Percentiles rank a stretch among this genome's conserved stretches.
phyloP scores from a whole-genome alignment of 2,113 vertebrate species.

The Miniopterus natalensis region DNA sequence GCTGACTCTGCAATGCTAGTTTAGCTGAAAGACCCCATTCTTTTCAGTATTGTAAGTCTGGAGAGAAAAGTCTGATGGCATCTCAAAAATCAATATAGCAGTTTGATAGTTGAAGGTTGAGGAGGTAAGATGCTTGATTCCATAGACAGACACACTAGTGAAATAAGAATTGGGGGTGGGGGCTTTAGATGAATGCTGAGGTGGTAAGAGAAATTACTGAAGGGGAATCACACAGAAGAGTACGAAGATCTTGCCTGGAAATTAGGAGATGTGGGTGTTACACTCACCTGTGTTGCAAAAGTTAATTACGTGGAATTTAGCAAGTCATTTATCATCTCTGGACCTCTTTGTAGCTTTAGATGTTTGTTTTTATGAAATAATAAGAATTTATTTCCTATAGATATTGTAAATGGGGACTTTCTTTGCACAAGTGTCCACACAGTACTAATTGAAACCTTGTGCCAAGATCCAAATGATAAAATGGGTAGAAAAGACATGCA shows the following conservation, averaged over 20 bases:
- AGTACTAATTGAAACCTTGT: constrained; percentile 57
- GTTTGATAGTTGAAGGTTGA: background rate
- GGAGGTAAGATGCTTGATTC: background rate
- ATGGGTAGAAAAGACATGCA: constrained; percentile 75
- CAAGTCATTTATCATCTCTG: background rate
- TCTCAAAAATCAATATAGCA: background rate
- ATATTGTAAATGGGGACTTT: constrained; percentile 4
- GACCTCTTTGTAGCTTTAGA: background rate
- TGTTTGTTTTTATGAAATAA: constrained; percentile 6
- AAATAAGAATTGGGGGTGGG: background rate
- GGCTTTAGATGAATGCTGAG: background rate
- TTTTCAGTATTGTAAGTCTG: background rate
- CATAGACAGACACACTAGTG: background rate
- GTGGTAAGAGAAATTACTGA: background rate
- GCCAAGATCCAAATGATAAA: constrained; percentile 67
- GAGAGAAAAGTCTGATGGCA: background rate
- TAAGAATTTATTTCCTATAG: constrained; percentile 53
- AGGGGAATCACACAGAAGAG: background rate
- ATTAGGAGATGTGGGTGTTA: background rate
- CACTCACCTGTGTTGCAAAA: background rate
- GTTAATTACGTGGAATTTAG: background rate
- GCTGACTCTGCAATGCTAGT: background rate
- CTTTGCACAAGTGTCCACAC: constrained; percentile 35
- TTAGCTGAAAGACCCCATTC: background rate
- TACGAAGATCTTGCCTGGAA: background rate